Base-by-base conservation (phyloP, 2,888 invertebrate species). In the Habrosyne pyritoides region DNA sequence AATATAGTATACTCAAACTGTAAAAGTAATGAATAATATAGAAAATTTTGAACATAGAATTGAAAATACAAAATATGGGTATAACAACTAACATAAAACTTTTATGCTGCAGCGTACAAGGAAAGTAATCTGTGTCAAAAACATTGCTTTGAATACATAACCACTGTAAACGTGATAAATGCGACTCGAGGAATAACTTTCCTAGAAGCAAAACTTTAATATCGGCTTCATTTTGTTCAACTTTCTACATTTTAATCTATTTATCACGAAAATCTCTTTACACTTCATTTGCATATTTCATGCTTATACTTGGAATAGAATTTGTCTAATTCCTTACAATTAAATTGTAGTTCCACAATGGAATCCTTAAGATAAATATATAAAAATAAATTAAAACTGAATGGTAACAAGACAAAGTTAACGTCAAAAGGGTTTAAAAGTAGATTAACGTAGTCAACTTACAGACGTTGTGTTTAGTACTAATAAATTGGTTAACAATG, bases 91-190 rank as follows among this genome's bases (percentile, higher is more conserved):
- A 69, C 74, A 75, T 70, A 73, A 71, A 74, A 79, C 70, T 71
- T 78, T 72, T 62, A 66, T 65, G 68, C 64, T 59, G 64, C 64
- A 76, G 74, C 73, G 73, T 75, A 80, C 81, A 84, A 83, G 79
- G 80, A 86, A 85, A 85, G 81, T 86, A 84, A 87, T 85, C 80
- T 83, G 77, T 79, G 86, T 86, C 85, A 86, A 79, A 83, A 84
- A 82, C 86, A 86, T 79, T 80, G 83, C 82, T 82, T 76, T 82
- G 81, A 87, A 87, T 87, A 86, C 80, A 83, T 83, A 81, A 80
- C 83, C 74, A 75, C 77, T 73, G 83, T 78, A 83, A 83, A 84
- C 71, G 77, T 87, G 87, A 88, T 86, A 84, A 89, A 89, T 86
- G 82, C 75, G 75, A 67, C 70, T 66, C 67, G 69, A 75, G 77